Conservation (phyloP, 2,113 vertebrate species). For the Chamaetylas fuelleborni region DNA sequence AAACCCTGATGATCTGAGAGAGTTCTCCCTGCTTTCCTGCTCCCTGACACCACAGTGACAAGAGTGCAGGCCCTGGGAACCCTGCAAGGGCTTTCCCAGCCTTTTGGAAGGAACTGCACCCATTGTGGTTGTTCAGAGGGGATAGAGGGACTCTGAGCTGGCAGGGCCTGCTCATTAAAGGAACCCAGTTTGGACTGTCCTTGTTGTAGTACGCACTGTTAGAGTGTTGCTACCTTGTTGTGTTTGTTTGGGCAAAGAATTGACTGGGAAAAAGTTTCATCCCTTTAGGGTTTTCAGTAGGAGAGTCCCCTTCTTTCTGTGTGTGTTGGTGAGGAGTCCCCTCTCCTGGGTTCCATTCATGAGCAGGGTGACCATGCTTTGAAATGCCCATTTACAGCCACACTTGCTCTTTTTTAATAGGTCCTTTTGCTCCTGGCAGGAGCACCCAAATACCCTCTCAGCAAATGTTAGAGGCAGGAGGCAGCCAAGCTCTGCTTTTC, state of each 20-base stretch:
- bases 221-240: rapidly evolving
- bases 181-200: neutral
- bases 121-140: neutral
- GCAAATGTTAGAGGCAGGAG: neutral
- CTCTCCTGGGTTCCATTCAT: neutral
- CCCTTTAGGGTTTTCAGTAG: neutral
- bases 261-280: neutral
- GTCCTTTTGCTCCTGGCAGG: slow-evolving; percentile 44
- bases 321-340: neutral
- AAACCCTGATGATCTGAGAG: neutral
- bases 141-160: neutral
- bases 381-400: slow-evolving; percentile 30
- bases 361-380: neutral
- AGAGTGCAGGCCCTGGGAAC: neutral
- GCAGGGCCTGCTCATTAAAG: neutral
- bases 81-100: neutral
- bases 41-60: neutral
- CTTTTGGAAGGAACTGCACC: neutral
- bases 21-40: neutral
- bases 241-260: neutral
- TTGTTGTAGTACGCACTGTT: neutral
- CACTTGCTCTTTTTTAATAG: slow-evolving; percentile 42
- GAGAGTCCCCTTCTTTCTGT: neutral
- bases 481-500: slow-evolving; percentile 10
- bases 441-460: slow-evolving; percentile 1